phyloP scores from a whole-genome alignment of 2,797 vertebrate genomes.

The Enteromius fasciolatus region DNA sequence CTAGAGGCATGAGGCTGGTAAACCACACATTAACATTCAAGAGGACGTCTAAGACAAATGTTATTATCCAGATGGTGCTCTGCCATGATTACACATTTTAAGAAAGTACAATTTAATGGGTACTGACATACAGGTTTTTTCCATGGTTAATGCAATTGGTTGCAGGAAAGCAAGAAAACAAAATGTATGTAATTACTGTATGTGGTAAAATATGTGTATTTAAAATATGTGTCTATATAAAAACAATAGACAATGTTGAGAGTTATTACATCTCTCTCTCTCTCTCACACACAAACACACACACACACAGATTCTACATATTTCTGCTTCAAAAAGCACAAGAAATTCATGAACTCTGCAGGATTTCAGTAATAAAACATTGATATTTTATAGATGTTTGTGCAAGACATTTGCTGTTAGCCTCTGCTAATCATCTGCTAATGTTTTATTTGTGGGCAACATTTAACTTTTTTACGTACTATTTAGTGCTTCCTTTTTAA shows the following conservation, averaged over 20 bases:
- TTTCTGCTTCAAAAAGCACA: not conserved
- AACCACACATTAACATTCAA: slow-evolving; percentile 1
- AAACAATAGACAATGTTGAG: not conserved
- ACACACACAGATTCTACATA: not conserved
- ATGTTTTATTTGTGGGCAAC: not conserved
- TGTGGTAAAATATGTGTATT: not conserved
- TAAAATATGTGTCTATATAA: not conserved
- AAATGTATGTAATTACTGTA: not conserved
- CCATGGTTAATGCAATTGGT: not conserved
- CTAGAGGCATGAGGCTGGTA: not conserved
- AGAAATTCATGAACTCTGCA: not conserved
- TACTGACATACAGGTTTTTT: not conserved
- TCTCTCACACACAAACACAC: not conserved
- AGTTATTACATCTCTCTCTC: not conserved
- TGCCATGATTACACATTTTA: not conserved
- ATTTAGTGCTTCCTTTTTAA: not conserved
- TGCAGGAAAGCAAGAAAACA: not conserved
- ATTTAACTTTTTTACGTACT: not conserved
- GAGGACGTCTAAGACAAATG: not conserved
- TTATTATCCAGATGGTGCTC: not conserved
- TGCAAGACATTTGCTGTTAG: not conserved
- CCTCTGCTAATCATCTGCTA: too few relatives aligned
- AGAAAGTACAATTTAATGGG: not conserved
- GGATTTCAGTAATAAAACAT: too few relatives aligned
- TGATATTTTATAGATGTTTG: not conserved